Evolutionary conservation across 2,113 vertebrate species (phyloP).

Genomic region (Lates calcarifer): DNA sequence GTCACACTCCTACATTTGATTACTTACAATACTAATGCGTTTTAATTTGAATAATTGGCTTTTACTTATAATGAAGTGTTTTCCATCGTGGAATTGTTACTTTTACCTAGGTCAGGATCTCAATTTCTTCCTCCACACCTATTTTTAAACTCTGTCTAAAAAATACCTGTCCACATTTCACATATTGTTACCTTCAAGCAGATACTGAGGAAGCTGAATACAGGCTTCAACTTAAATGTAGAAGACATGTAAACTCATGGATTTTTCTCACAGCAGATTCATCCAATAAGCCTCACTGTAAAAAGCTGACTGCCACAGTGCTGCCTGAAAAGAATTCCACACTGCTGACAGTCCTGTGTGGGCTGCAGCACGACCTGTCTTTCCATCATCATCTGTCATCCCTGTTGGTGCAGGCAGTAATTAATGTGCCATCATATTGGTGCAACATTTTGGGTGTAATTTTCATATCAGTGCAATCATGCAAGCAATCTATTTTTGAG

Average conservation of each 20-base stretch:
- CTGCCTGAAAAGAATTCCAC: neutral
- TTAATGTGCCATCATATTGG: slow-evolving; percentile 4
- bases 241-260: neutral
- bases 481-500: neutral
- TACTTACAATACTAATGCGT: too few species aligned
- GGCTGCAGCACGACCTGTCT: slow-evolving; percentile 5
- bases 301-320: neutral
- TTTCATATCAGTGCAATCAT: neutral
- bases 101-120: neutral
- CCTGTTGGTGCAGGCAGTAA: neutral
- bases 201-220: neutral
- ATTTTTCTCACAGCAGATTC: neutral
- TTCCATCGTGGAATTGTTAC: neutral
- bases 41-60: too few species aligned
- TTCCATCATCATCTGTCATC: slow-evolving; percentile 9
- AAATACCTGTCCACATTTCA: neutral
- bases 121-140: neutral
- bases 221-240: neutral
- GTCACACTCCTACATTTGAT: too few species aligned
- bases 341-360: neutral
- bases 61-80: neutral
- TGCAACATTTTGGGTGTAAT: slow-evolving; percentile 3
- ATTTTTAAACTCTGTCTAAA: neutral
- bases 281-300: neutral
- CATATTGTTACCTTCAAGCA: neutral